Percentiles rank a stretch among this genome's conserved stretches.
phyloP scores from a whole-genome alignment of 2,113 vertebrate species.

The Neogobius melanostomus region DNA sequence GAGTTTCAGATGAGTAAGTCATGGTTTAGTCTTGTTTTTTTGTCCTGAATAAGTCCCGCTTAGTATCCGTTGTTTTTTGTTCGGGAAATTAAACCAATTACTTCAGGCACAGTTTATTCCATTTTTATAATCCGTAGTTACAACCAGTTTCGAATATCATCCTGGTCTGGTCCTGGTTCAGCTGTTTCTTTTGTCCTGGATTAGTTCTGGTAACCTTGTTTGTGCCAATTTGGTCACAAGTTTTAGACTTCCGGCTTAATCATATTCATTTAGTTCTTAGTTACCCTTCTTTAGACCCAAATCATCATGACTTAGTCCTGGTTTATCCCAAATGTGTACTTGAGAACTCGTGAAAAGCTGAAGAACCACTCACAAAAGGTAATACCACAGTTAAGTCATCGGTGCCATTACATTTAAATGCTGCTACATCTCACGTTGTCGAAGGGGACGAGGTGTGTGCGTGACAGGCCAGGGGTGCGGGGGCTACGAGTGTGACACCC shows the following conservation, averaged over 20 bases:
- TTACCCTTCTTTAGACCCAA: neutral
- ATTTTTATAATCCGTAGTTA: no score
- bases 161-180: neutral
- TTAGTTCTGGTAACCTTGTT: no score
- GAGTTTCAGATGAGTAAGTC: no score
- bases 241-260: no score
- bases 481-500: conserved; percentile 50
- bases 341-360: neutral
- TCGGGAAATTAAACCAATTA: neutral
- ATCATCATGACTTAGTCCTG: neutral
- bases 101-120: neutral
- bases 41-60: no score
- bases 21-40: no score
- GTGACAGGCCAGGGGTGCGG: conserved; percentile 42
- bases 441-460: conserved; percentile 27
- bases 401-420: conserved; percentile 23
- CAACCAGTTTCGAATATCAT: neutral
- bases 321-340: neutral
- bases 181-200: neutral
- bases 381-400: conserved; percentile 48
- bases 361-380: neutral
- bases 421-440: conserved; percentile 51
- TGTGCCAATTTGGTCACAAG: no score
- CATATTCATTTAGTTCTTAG: no score
- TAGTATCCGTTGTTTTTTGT: neutral